phyloP scores from a whole-genome alignment of 2,888 invertebrate genomes.

The Sipha maydis region DNA sequence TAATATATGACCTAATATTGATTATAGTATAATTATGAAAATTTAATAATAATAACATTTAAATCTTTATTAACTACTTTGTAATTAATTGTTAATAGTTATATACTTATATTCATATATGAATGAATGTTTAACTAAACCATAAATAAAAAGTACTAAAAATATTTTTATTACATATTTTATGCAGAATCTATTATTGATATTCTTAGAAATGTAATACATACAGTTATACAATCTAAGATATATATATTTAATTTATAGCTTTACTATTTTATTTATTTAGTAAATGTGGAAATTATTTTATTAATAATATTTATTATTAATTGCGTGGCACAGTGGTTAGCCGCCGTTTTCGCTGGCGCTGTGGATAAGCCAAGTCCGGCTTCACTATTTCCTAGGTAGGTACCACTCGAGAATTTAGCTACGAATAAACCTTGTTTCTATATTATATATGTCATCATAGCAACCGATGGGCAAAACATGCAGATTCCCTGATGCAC shows the following conservation, averaged over 20 bases:
- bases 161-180: not conserved
- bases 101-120: not conserved
- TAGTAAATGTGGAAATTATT: not conserved
- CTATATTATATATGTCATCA: too few relatives aligned
- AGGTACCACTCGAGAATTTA: too few relatives aligned
- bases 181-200: not conserved
- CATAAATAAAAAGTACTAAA: not conserved
- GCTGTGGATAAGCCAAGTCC: too few relatives aligned
- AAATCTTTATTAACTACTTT: not conserved
- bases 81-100: not conserved
- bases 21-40: not conserved
- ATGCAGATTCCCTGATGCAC: too few relatives aligned
- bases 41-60: not conserved
- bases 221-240: not conserved
- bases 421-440: too few relatives aligned
- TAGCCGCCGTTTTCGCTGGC: too few relatives aligned
- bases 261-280: not conserved
- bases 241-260: not conserved
- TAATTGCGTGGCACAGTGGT: too few relatives aligned
- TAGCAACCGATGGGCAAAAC: too few relatives aligned
- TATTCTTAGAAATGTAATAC: not conserved
- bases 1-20: not conserved
- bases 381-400: too few relatives aligned
- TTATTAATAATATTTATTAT: not conserved
- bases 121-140: not conserved